Evolutionary conservation across 2,888 invertebrate genomes (phyloP), one percentile per base, ranked within the genome.

Genomic region (Thelaira solivaga): DNA sequence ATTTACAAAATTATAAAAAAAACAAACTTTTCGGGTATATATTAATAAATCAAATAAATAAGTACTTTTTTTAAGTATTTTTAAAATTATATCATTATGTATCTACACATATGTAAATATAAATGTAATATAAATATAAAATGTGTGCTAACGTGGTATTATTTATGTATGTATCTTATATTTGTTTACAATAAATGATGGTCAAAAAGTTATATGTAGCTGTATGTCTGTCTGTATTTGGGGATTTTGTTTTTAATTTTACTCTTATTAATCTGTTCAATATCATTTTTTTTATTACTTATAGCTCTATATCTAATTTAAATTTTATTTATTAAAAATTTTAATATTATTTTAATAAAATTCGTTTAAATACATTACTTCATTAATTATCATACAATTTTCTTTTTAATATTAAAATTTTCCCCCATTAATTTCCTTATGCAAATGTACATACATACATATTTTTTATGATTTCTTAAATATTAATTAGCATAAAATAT

Each of bases 1-100:
- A 64, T 64, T 26, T 49, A 62, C 47, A 62, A 49, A 62, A 62
- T 22, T 22, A 49, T 59, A 39, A 61, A 22, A n/a, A n/a, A n/a
- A n/a, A n/a, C n/a, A n/a, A 20, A 5, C 11, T 43, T 61, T 45
- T 20, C 4, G 1, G n/a, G 1, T 18, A 26, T 29, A 43, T 43
- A 20, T 18, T 43, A n/a, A n/a, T n/a, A n/a, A n/a, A n/a, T n/a
- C n/a, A n/a, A n/a, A n/a, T n/a, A 29, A 43, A 59, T 20, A 59
- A 59, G 29, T 45, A 43, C 20, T 31, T n/a, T n/a, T n/a, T n/a
- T 31, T 61, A 22, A 26, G 18, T 57, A 29, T 3, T 11, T 51
- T 26, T 8, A 13, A 8, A 41, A 13, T n/a, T 16, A 16, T 34
- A 3, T 11, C n/a, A 34, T 34, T 24, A 47, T 24, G 8, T 24